Evolutionary conservation across 2,113 vertebrate species (phyloP).

Genomic region (Tympanuchus pallidicinctus): DNA sequence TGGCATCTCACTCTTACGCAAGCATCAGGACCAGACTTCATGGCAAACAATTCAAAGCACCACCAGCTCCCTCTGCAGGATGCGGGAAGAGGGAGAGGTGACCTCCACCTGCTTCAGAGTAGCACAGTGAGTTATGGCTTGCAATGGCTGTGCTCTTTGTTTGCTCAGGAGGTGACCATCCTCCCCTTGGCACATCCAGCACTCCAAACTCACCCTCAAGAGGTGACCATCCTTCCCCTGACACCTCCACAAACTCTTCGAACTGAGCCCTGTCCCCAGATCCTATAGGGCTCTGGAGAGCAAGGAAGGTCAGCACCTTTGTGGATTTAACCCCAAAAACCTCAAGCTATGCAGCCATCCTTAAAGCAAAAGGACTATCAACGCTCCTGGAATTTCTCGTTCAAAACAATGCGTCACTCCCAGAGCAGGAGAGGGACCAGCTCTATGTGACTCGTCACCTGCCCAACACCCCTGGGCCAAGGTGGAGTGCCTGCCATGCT

Average conservation of each 20-base stretch:
- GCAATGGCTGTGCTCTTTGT: neutral
- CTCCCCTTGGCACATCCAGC: neutral
- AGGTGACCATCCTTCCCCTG: neutral
- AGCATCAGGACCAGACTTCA: neutral
- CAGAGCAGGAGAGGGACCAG: constrained; percentile 8
- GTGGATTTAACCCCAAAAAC: constrained; percentile 45
- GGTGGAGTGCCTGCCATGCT: constrained; percentile 41
- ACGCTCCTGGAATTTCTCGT: constrained; percentile 42
- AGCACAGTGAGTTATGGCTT: neutral
- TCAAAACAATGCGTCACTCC: constrained; percentile 53
- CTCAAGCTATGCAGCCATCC: constrained; percentile 18
- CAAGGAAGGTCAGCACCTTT: neutral
- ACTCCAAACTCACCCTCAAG: too few species aligned
- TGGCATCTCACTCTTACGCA: neutral
- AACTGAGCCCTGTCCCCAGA: neutral
- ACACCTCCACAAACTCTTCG: accelerated
- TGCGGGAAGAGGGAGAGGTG: neutral
- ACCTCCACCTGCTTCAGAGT: neutral
- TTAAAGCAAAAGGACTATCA: constrained; percentile 8
- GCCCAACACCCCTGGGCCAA: constrained; percentile 38
- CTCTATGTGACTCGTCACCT: constrained; percentile 20
- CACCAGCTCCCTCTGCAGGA: constrained; percentile 64
- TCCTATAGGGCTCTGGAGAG: neutral
- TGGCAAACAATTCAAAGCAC: neutral
- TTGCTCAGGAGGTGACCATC: neutral